These are phyloP conservation scores for Pardosa pseudoannulata DNA, from an alignment of 2,888 invertebrate species.

Conservation along the genomic window DNA sequence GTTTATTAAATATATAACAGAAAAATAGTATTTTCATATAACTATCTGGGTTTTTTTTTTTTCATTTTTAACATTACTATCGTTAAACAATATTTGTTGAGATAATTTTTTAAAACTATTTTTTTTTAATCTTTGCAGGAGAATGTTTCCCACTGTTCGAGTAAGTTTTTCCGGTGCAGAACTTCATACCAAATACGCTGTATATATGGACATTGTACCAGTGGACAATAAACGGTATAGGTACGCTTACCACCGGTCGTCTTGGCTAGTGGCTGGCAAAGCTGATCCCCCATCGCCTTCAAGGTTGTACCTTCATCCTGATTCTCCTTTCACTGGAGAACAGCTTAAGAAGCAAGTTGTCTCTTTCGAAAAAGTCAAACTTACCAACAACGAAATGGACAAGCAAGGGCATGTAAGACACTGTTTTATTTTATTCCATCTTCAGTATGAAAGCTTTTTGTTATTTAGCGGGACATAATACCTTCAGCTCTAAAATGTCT, in stretches of 20 bases:
- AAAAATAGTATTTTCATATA: no score
- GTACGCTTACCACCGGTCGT: slow-evolving; percentile 81
- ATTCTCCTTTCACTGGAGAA: slow-evolving; percentile 80
- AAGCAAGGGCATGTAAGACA: slow-evolving; percentile 85
- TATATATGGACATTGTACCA: slow-evolving; percentile 80
- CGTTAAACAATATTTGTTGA: no score
- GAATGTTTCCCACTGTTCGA: slow-evolving; percentile 81
- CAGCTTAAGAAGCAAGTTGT: slow-evolving; percentile 82
- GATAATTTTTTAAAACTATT: no score
- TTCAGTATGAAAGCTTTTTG: no score
- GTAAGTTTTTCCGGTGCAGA: slow-evolving; percentile 79
- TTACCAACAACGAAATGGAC: slow-evolving; percentile 90
- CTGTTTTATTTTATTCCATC: no score
- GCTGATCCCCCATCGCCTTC: slow-evolving; percentile 79
- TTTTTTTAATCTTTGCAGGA: slow-evolving; percentile 78
- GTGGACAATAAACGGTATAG: slow-evolving; percentile 80
- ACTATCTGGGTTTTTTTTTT: no score
- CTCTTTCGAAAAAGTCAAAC: slow-evolving; percentile 89
- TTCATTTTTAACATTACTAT: no score
- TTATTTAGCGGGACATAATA: no score
- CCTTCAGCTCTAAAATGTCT: no score
- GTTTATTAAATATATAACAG: no score
- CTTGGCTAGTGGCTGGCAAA: slow-evolving; percentile 81
- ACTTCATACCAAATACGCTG: slow-evolving; percentile 78
- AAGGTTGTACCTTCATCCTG: slow-evolving; percentile 80